phyloP scores from a whole-genome alignment of 2,113 vertebrate species.

The Lutjanus erythropterus region DNA sequence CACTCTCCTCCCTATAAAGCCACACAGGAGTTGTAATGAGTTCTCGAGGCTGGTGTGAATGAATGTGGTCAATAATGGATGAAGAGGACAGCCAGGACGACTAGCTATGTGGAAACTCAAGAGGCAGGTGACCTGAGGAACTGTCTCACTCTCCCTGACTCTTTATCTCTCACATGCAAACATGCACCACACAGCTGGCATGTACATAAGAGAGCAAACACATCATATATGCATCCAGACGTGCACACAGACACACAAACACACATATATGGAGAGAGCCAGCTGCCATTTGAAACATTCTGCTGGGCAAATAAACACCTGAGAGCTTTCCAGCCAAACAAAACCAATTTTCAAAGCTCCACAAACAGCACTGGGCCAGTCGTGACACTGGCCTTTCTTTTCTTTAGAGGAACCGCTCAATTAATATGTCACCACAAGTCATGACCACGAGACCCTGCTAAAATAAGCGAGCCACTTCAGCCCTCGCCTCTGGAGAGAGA shows the following conservation, averaged over 20 bases:
- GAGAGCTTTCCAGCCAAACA: conserved; percentile 65
- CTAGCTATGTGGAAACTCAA: conserved; percentile 80
- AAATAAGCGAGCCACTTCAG: conserved; percentile 79
- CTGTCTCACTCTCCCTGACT: not conserved
- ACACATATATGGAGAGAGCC: conserved; percentile 19
- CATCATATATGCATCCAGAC: conserved; percentile 27
- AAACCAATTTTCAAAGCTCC: conserved; percentile 76
- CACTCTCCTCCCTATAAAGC: conserved; percentile 48
- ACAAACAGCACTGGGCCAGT: conserved; percentile 64
- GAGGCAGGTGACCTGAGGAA: conserved; percentile 52
- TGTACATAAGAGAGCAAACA: conserved; percentile 50
- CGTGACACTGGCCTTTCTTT: conserved; percentile 67
- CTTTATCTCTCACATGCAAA: conserved; percentile 45
- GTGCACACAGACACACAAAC: conserved; percentile 29
- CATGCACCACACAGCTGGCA: conserved; percentile 35
- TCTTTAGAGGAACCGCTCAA: conserved; percentile 72
- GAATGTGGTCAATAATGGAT: conserved; percentile 87
- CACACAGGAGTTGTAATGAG: conserved; percentile 75
- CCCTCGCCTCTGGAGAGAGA: conserved; percentile 56
- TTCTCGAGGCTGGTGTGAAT: conserved; percentile 79
- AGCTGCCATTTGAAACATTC: conserved; percentile 58
- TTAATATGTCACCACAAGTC: conserved; percentile 83
- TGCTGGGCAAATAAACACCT: conserved; percentile 74
- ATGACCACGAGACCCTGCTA: conserved; percentile 70
- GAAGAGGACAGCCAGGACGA: conserved; percentile 82